phyloP scores from a whole-genome alignment of 2,888 invertebrate genomes.

The Acrobasis suavella region DNA sequence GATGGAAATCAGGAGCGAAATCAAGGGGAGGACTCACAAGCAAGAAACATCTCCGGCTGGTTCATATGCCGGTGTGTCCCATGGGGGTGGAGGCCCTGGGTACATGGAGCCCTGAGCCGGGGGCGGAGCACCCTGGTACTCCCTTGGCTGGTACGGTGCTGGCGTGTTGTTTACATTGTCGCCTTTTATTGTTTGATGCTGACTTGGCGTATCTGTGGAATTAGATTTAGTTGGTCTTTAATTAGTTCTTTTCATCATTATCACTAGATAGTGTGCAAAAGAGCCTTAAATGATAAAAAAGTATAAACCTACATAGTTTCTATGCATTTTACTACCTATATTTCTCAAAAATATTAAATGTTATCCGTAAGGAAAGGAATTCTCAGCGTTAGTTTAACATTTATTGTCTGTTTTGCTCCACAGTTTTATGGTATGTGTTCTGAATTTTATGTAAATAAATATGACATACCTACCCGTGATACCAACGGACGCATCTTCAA shows the following conservation, averaged over 20 bases:
- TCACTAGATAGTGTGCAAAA: not conserved
- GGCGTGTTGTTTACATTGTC: slow-evolving; percentile 82
- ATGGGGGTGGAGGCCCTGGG: slow-evolving; percentile 59
- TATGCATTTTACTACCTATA: too few species aligned
- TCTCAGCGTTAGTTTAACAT: too few species aligned
- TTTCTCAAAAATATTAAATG: too few species aligned
- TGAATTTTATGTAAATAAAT: too few species aligned
- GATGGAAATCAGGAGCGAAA: slow-evolving; percentile 52
- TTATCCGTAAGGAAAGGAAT: too few species aligned
- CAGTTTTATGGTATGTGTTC: too few species aligned
- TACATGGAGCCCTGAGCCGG: slow-evolving; percentile 62
- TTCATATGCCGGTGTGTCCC: slow-evolving; percentile 75
- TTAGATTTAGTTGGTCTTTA: slow-evolving; percentile 38
- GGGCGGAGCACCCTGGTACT: slow-evolving; percentile 62
- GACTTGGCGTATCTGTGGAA: slow-evolving; percentile 74
- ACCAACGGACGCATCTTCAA: too few species aligned
- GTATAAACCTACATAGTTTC: not conserved
- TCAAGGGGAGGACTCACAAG: slow-evolving; percentile 80
- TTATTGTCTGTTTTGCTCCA: too few species aligned
- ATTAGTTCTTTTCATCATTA: slow-evolving; percentile 18
- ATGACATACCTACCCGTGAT: too few species aligned
- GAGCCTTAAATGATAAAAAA: not conserved
- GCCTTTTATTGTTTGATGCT: slow-evolving; percentile 70
- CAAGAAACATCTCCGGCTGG: slow-evolving; percentile 77
- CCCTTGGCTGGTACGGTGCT: slow-evolving; percentile 70